phyloP scores from a whole-genome alignment of 30 jellyfish, hydroid and myxozoan genomes.

The Cassiopea xamachana region DNA sequence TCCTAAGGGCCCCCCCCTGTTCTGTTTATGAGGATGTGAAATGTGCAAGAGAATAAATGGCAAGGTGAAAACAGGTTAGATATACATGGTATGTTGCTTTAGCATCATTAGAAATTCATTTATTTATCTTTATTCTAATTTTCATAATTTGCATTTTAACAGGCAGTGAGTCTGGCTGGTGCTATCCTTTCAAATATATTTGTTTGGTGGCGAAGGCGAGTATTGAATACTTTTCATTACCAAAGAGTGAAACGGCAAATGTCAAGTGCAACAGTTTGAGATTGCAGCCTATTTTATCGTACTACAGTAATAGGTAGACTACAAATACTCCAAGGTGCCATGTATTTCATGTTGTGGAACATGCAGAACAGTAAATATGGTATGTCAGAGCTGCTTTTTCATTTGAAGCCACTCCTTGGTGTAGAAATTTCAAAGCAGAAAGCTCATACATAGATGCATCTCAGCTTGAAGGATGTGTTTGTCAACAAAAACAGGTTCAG shows the following conservation, averaged over 20 bases:
- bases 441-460: too few relatives aligned
- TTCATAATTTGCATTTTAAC: background rate
- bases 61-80: too few relatives aligned
- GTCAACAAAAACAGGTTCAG: too few relatives aligned
- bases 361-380: too few relatives aligned
- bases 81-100: too few relatives aligned
- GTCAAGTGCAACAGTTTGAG: constrained; percentile 60
- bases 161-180: constrained; percentile 66
- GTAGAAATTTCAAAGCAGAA: too few relatives aligned
- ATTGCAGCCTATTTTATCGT: background rate
- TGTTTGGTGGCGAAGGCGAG: constrained; percentile 76
- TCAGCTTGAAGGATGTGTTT: too few relatives aligned
- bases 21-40: too few relatives aligned
- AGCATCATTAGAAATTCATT: background rate
- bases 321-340: background rate
- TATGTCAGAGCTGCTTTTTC: too few relatives aligned
- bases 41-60: too few relatives aligned
- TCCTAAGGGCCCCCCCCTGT: too few relatives aligned
- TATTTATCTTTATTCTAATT: background rate
- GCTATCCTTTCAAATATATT: constrained; percentile 58
- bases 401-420: too few relatives aligned
- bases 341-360: background rate
- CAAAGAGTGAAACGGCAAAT: constrained; percentile 71
- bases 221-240: constrained; percentile 37
- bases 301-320: background rate